phyloP scores from a whole-genome alignment of 2,888 invertebrate species.

The Drosophila suboccidentalis region DNA sequence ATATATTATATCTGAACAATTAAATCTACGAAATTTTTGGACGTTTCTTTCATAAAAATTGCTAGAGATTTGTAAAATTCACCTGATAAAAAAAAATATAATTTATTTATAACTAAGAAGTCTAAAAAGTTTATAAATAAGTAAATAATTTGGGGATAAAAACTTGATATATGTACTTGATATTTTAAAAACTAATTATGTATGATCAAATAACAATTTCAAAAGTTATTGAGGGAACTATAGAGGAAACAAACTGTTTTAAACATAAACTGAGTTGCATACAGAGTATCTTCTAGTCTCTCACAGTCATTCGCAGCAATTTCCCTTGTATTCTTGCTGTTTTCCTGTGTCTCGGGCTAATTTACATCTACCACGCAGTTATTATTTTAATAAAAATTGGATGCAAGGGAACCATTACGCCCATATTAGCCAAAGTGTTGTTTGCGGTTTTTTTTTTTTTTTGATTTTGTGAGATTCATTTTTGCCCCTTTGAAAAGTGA shows the following conservation, averaged over 20 bases:
- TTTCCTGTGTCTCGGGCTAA: slow-evolving; percentile 6
- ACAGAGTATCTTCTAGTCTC: slow-evolving; percentile 10
- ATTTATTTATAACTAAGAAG: too few species aligned
- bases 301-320: neutral
- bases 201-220: too few species aligned
- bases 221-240: too few species aligned
- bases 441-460: slow-evolving; percentile 19
- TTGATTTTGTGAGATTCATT: slow-evolving; percentile 10
- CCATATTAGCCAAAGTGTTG: slow-evolving; percentile 43
- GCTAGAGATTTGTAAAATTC: too few species aligned
- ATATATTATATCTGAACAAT: neutral
- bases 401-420: slow-evolving; percentile 49
- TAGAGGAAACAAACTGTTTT: too few species aligned
- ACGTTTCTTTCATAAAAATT: too few species aligned
- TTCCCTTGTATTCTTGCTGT: slow-evolving; percentile 5
- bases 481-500: slow-evolving; percentile 14
- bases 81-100: too few species aligned
- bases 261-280: neutral
- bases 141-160: too few species aligned
- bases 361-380: slow-evolving; percentile 29
- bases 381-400: slow-evolving; percentile 50
- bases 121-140: too few species aligned
- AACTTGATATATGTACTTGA: too few species aligned
- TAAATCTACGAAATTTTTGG: neutral
- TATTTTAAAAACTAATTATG: too few species aligned